These are phyloP conservation scores for Pseudomyrmex flavicornis DNA, from an alignment of 1,140 invertebrate genomes.

Conservation along the genomic window DNA sequence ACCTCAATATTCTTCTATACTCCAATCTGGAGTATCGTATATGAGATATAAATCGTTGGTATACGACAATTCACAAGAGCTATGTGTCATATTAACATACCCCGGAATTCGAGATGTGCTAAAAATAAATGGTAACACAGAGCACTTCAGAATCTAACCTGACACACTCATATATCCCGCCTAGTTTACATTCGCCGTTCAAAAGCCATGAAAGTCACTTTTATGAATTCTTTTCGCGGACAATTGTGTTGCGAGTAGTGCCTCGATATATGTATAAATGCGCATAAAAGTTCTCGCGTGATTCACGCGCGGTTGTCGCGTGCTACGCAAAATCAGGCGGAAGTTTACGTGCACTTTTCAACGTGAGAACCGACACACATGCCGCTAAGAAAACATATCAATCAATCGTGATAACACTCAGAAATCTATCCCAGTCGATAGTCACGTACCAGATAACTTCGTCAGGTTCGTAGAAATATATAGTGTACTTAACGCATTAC, in stretches of 20 bases:
- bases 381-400: conserved; percentile 37
- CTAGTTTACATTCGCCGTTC: background rate
- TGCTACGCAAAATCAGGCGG: conserved; percentile 4
- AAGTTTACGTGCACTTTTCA: conserved; percentile 33
- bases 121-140: conserved; percentile 17
- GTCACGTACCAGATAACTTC: conserved; percentile 45
- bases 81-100: background rate
- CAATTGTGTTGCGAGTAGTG: background rate
- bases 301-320: conserved; percentile 23
- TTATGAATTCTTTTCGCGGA: conserved; percentile 20
- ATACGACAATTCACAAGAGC: background rate
- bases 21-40: background rate
- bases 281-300: background rate
- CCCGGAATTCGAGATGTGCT: background rate
- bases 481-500: background rate
- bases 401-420: conserved; percentile 61
- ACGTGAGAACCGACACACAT: conserved; percentile 15
- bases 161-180: background rate
- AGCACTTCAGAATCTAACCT: background rate
- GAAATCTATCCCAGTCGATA: background rate
- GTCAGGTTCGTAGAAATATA: conserved; percentile 14
- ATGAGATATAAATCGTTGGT: conserved; percentile 14
- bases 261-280: background rate
- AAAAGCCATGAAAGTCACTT: background rate
- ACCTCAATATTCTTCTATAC: no score